Percentiles rank a stretch among this genome's conserved stretches.
Conservation (phyloP, 2,113 vertebrate genomes). For the Centropristis striata region DNA sequence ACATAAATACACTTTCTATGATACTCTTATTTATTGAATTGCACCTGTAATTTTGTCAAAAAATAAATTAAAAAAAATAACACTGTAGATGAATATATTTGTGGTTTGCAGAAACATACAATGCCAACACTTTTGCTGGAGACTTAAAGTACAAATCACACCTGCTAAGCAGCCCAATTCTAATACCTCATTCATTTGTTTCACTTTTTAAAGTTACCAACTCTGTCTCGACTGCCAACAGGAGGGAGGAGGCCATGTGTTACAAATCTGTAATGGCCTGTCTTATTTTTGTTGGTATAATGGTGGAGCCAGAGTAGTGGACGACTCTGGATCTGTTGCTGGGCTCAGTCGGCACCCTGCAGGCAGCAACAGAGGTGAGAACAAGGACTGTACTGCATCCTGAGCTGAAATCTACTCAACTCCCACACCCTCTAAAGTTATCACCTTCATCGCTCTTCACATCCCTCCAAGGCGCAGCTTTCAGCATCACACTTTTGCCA, state of each 20-base stretch:
- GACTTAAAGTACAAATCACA: background rate
- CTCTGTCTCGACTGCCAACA: background rate
- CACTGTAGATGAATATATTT: no score
- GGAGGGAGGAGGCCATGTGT: background rate
- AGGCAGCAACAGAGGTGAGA: constrained; percentile 42
- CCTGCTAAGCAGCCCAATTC: background rate
- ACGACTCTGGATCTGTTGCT: background rate
- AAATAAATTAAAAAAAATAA: no score
- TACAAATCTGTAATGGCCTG: background rate
- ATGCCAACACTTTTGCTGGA: no score
- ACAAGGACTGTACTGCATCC: constrained; percentile 43
- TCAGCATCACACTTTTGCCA: constrained; percentile 26
- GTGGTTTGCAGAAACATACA: no score
- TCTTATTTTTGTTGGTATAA: background rate
- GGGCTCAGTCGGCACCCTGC: constrained; percentile 19
- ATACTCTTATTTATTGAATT: no score
- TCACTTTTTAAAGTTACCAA: background rate
- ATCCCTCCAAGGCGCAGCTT: constrained; percentile 19
- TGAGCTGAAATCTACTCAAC: constrained; percentile 36
- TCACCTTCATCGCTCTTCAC: constrained; percentile 16
- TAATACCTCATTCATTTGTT: background rate
- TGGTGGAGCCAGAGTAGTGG: background rate
- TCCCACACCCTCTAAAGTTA: constrained; percentile 45
- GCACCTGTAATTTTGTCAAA: no score
- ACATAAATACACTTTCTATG: no score